Percentiles rank a stretch among this genome's conserved stretches.
phyloP scores from a whole-genome alignment of 1,140 invertebrate species.

The Pararge aegeria region DNA sequence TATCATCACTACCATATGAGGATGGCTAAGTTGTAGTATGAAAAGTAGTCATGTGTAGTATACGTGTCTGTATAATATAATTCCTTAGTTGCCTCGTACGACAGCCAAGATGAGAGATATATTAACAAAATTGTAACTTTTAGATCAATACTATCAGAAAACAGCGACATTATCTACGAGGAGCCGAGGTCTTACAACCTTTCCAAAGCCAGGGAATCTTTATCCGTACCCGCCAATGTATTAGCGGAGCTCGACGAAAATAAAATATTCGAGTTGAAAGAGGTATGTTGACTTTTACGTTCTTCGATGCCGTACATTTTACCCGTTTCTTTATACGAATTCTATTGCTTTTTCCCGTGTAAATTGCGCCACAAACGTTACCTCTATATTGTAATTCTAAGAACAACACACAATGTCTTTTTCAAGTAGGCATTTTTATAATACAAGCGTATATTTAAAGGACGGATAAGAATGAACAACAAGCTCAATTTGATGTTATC shows the following conservation, averaged over 20 bases:
- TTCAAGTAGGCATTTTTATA: background rate
- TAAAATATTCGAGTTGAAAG: constrained; percentile 80
- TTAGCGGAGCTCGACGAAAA: constrained; percentile 78
- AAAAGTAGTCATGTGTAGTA: no score
- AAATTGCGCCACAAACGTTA: background rate
- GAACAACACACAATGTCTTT: background rate
- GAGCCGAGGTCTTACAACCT: constrained; percentile 48
- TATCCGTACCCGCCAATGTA: constrained; percentile 64
- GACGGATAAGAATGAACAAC: no score
- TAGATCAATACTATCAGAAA: constrained; percentile 32
- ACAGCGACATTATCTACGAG: constrained; percentile 30
- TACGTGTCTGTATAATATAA: no score
- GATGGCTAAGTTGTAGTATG: no score
- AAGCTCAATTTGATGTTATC: no score
- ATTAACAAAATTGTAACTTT: constrained; percentile 7
- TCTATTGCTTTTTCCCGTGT: background rate
- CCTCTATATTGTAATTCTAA: background rate
- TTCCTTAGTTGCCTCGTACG: no score
- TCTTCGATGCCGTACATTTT: background rate
- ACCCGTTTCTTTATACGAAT: background rate
- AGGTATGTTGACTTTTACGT: constrained; percentile 55
- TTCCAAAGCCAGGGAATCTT: constrained; percentile 56
- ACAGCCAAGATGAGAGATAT: no score
- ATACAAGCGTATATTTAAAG: no score
- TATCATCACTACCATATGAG: no score